phyloP scores from a whole-genome alignment of 2,797 vertebrate genomes.

The Hemitrygon akajei region DNA sequence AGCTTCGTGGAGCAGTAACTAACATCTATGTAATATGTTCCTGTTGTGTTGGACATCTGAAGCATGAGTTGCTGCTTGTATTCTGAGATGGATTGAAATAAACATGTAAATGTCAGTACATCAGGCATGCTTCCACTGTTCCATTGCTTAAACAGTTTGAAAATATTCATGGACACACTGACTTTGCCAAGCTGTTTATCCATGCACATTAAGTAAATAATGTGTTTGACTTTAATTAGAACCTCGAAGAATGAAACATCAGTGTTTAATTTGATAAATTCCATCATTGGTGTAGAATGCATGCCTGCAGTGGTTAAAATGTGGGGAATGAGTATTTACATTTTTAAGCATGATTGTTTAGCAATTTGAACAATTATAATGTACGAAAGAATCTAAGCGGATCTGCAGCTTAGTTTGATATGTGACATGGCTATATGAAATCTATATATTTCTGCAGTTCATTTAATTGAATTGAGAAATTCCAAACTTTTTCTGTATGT shows the following conservation, averaged over 20 bases:
- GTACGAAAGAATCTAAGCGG: not conserved
- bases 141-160: not conserved
- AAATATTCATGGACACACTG: not conserved
- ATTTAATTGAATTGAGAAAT: constrained; percentile 19
- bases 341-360: not conserved
- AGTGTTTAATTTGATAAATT: not conserved
- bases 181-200: not conserved
- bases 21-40: not conserved
- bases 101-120: not conserved
- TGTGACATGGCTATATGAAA: not conserved
- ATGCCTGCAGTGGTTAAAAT: not conserved
- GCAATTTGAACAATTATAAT: not conserved
- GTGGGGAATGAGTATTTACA: not conserved
- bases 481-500: not conserved
- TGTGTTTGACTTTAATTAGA: not conserved
- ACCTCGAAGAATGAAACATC: not conserved
- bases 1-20: not conserved
- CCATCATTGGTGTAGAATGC: not conserved
- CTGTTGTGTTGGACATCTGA: not conserved
- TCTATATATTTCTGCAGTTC: not conserved
- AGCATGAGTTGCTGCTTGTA: not conserved
- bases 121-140: too few species aligned
- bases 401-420: not conserved
- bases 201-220: not conserved
- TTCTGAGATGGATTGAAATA: not conserved